Base-by-base conservation (phyloP, 2,888 invertebrate species). In the Hyposoter didymator region DNA sequence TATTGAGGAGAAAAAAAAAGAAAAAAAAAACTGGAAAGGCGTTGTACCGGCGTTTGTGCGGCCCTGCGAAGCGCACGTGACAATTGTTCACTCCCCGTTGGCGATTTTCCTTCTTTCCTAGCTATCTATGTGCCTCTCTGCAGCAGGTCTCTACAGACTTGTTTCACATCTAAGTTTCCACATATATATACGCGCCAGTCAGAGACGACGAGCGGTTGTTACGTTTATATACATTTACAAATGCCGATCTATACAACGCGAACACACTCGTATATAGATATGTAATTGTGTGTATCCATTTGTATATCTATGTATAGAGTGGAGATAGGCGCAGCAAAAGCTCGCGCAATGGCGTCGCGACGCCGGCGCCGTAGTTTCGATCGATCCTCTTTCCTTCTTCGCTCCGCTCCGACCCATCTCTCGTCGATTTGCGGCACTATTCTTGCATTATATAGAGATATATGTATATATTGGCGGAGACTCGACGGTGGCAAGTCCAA, bases 311-410 rank as follows among this genome's bases (percentile, higher is more conserved):
- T 73, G n/a, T 35, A 8, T 32, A 35, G 45, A 47, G 59, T 45
- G 59, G 22, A 45, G 70, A 66, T 52, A 80, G 80, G 83, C 85
- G 85, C 85, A 83, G 85, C 75, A 35, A 83, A 85, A 80, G 82
- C 86, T 87, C 79, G 84, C 86, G 90, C 88, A 87, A 87, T 88
- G 89, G 88, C 90, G 91, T 91, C 89, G 90, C 90, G 90, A 92
- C 93, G 93, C 92, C 93, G 93, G 93, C 93, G 93, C 93, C 91
- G 84, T 90, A 70, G 28, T 70, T 83, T 86, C 91, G 91, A 94
- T 93, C 93, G 91, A 93, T 94, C 90, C 89, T 81, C 84, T 76
- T 84, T 70, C 83, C 75, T 83, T 83, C 75, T 69, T 85, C 74
- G 64, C 67, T 55, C 39, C 19, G 22, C 62, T 43, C 62, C 35